These are phyloP conservation scores for Heliopora coerulea DNA, from an alignment of 92 coral and sea anemone species.

Conservation along the genomic window DNA sequence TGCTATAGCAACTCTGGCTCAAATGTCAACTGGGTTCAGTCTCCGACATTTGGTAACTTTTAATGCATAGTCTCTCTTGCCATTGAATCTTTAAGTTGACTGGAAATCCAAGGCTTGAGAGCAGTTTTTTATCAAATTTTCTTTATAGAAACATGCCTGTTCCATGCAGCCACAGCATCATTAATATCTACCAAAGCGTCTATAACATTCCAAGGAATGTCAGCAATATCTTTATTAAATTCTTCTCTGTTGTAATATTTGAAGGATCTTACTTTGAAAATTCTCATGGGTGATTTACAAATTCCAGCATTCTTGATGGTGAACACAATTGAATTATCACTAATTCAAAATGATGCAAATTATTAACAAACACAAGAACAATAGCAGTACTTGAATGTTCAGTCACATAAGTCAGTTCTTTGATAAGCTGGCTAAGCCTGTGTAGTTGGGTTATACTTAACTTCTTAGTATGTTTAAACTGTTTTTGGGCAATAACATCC, in stretches of 20 bases:
- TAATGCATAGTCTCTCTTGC: constrained; percentile 60
- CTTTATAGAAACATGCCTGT: constrained; percentile 45
- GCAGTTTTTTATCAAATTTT: constrained; percentile 38
- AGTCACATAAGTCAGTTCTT: constrained; percentile 55
- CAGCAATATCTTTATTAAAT: constrained; percentile 38
- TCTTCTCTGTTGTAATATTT: constrained; percentile 48
- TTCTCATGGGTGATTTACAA: constrained; percentile 43
- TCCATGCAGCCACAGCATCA: constrained; percentile 57
- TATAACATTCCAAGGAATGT: constrained; percentile 49
- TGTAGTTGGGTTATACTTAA: constrained; percentile 48
- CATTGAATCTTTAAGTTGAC: constrained; percentile 45
- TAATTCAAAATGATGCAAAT: constrained; percentile 49
- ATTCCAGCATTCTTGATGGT: constrained; percentile 53
- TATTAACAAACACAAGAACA: constrained; percentile 57
- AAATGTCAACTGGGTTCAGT: no score
- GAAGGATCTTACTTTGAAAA: constrained; percentile 49
- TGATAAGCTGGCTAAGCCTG: constrained; percentile 54
- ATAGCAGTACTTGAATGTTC: constrained; percentile 54
- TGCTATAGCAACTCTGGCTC: no score
- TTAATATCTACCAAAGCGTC: constrained; percentile 55
- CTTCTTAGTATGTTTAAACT: constrained; percentile 45
- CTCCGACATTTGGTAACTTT: constrained; percentile 53
- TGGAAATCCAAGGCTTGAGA: constrained; percentile 48
- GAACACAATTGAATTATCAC: constrained; percentile 60
- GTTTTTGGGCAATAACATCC: constrained; percentile 51